Base-by-base conservation (phyloP, 2,797 vertebrate genomes). In the Manis crassicaudata region DNA sequence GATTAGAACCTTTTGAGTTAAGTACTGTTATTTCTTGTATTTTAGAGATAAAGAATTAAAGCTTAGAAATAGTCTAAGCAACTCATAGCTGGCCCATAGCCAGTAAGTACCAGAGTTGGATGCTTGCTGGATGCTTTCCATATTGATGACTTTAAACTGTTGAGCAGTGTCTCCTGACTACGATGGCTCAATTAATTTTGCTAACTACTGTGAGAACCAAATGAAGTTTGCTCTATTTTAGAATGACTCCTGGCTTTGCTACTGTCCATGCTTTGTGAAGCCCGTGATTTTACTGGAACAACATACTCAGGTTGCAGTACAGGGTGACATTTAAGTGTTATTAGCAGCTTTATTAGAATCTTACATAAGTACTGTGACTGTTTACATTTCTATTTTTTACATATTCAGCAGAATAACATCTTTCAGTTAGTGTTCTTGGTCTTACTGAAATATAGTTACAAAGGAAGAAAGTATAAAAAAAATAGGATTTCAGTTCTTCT, bases 401-500 rank as follows among this genome's bases (percentile, higher is more conserved):
- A 3, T 68, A 50, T 23, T 35, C 23, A 92, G 23, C 62, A 88
- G 25, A 85, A 60, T 58, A 37, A 35, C 60, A 63, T 46, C 72
- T 77, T 90, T 88, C 40, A 54, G 35, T 73, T 13, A 13, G 16
- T 58, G 88, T 75, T 70, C 90, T 92, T 58, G 40, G 27, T 89
- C 58, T 89, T 18, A 62, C 29, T 88, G 50, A 70, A 50, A n/a
- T 75, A 52, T 10, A 85, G 29, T 58, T 21, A 65, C n/a, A 35
- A 77, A 67, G 50, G 89, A 83, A 85, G 46, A 67, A 86, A 62
- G 82, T 88, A 72, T 56, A 89, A 83, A 89, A 46, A 46, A 63
- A 37, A 62, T 65, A 86, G 43, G 56, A 82, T 79, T 95, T 84
- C 68, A 85, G 50, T 29, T 92, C 27, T 77, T 84, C 37, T 85